These are phyloP conservation scores for Xanthostigma xanthostigma DNA, from an alignment of 2,888 invertebrate genomes.

Conservation along the genomic window DNA sequence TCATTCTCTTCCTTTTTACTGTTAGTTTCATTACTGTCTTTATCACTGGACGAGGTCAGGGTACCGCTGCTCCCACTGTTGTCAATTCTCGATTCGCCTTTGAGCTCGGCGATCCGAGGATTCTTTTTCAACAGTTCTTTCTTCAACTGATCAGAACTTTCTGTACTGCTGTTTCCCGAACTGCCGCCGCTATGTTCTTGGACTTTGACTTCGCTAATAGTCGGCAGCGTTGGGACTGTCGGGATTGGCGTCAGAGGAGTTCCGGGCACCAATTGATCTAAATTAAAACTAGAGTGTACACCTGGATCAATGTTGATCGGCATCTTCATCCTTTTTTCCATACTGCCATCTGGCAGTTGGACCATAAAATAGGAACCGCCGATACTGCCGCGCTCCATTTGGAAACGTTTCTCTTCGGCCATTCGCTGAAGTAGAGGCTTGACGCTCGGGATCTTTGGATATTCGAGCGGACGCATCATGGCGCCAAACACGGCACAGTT, in stretches of 20 bases:
- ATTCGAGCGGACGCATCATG: constrained; percentile 64
- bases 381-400: constrained; percentile 81
- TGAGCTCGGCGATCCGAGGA: constrained; percentile 28
- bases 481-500: constrained; percentile 84
- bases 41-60: neutral
- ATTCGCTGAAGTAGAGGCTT: constrained; percentile 80
- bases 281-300: constrained; percentile 80
- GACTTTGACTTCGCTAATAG: constrained; percentile 71
- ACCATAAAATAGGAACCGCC: constrained; percentile 73
- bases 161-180: constrained; percentile 36
- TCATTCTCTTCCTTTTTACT: constrained; percentile 10
- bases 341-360: constrained; percentile 78
- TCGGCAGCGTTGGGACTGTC: constrained; percentile 73
- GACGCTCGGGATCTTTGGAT: constrained; percentile 55
- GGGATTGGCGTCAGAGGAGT: constrained; percentile 66
- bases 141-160: constrained; percentile 26
- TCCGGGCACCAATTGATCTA: constrained; percentile 64
- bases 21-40: neutral
- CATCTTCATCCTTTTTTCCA: constrained; percentile 80
- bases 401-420: constrained; percentile 83
- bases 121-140: constrained; percentile 17
- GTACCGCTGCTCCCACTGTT: neutral
- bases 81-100: constrained; percentile 18
- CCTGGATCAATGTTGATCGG: constrained; percentile 87
- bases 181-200: constrained; percentile 41